phyloP scores from a whole-genome alignment of 2,888 invertebrate species.

The Fragum whitleyi region DNA sequence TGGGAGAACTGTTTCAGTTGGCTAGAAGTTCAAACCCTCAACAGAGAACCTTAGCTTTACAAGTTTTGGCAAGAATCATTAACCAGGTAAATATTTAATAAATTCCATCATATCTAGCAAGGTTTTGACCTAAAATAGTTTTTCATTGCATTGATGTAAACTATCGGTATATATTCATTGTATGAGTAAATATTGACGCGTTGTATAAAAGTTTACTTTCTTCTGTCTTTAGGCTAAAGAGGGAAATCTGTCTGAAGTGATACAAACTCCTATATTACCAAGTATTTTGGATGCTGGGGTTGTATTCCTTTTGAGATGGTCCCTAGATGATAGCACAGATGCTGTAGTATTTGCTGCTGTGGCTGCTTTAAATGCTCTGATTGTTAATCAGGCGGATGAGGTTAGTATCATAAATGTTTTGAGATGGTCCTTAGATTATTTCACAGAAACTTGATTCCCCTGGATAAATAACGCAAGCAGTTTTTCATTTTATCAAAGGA shows the following conservation, averaged over 20 bases:
- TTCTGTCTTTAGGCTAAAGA: slow-evolving; percentile 79
- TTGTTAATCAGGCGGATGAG: slow-evolving; percentile 92
- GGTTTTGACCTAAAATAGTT: not conserved
- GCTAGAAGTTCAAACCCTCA: slow-evolving; percentile 90
- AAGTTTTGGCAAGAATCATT: slow-evolving; percentile 91
- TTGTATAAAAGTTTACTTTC: no score
- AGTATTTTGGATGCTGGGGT: slow-evolving; percentile 89
- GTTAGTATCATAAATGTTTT: slow-evolving; percentile 75
- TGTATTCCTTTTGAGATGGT: slow-evolving; percentile 93
- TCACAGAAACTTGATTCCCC: slow-evolving; percentile 89
- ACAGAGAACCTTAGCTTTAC: slow-evolving; percentile 93
- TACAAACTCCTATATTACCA: slow-evolving; percentile 90
- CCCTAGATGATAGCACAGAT: slow-evolving; percentile 93
- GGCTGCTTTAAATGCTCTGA: slow-evolving; percentile 90
- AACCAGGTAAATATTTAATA: slow-evolving; percentile 81
- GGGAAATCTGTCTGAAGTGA: slow-evolving; percentile 91
- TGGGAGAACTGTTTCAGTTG: slow-evolving; percentile 94
- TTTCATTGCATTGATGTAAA: not conserved
- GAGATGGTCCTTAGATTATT: slow-evolving; percentile 94
- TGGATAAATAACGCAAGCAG: no score
- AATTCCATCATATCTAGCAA: no score
- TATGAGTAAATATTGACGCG: no score
- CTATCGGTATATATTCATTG: not conserved
- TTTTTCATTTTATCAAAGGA: no score
- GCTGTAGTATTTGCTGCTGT: slow-evolving; percentile 91